phyloP scores from a whole-genome alignment of 2,113 vertebrate species.

The Nipponia nippon region DNA sequence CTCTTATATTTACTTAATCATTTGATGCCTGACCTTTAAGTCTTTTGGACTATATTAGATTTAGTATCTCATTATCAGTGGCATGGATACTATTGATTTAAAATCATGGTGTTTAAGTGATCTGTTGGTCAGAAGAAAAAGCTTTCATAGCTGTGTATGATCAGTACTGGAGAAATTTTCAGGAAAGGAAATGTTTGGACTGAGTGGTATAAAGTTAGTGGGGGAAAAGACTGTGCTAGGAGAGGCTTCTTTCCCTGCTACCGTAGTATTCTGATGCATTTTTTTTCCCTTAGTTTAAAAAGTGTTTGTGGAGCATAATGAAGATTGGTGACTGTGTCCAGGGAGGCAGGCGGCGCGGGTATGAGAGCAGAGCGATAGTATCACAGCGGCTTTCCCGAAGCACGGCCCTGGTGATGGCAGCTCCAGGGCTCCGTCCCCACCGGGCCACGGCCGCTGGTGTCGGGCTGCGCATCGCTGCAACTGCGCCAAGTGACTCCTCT shows the following conservation, averaged over 20 bases:
- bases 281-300: background rate
- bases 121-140: background rate
- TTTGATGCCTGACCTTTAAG: constrained; percentile 36
- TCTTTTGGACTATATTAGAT: background rate
- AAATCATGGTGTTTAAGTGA: constrained; percentile 23
- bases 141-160: background rate
- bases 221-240: background rate
- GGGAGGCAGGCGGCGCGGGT: background rate
- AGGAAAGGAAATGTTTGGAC: background rate
- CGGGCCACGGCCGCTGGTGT: background rate
- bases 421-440: no score
- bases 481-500: background rate
- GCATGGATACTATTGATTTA: constrained; percentile 25
- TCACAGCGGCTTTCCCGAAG: no score
- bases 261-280: background rate
- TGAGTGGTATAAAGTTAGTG: background rate
- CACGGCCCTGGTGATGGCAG: no score
- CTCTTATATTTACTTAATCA: constrained; percentile 1
- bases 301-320: background rate
- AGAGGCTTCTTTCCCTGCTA: background rate
- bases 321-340: background rate
- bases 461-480: background rate
- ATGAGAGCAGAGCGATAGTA: accelerated
- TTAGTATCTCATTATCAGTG: constrained; percentile 49
- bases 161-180: background rate